Conservation (phyloP, 2,888 invertebrate species). For the Geophilus truncorum region DNA sequence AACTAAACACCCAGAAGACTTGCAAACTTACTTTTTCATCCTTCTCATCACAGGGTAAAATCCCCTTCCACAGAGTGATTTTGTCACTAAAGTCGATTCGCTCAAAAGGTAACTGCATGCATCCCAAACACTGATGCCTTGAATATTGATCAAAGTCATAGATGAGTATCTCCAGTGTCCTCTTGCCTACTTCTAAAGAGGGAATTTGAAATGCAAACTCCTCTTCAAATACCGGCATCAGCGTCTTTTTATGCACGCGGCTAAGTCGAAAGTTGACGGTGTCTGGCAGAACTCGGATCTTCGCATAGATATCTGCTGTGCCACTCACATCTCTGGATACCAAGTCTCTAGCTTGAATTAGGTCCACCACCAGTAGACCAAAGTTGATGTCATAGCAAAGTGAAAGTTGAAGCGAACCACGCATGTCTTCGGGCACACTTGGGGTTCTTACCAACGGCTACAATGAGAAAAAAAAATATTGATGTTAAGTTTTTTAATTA, state of each 20-base stretch:
- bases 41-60: conserved; percentile 43
- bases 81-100: conserved; percentile 57
- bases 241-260: conserved; percentile 59
- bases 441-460: conserved; percentile 35
- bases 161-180: conserved; percentile 59
- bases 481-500: no score
- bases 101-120: conserved; percentile 56
- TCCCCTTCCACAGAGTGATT: conserved; percentile 57
- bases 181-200: conserved; percentile 53
- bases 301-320: conserved; percentile 59
- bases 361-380: conserved; percentile 59
- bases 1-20: neutral
- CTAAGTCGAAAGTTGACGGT: conserved; percentile 60
- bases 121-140: conserved; percentile 61
- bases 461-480: neutral
- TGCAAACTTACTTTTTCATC: conserved; percentile 36
- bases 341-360: conserved; percentile 59
- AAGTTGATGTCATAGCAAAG: conserved; percentile 60
- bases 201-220: conserved; percentile 63
- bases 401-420: conserved; percentile 60
- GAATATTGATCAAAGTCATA: conserved; percentile 62
- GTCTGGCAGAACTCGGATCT: conserved; percentile 55
- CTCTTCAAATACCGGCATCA: conserved; percentile 64
- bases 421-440: conserved; percentile 49
- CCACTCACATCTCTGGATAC: conserved; percentile 44